Conservation (phyloP, 2,888 invertebrate species). For the Itoplectis maculator region DNA sequence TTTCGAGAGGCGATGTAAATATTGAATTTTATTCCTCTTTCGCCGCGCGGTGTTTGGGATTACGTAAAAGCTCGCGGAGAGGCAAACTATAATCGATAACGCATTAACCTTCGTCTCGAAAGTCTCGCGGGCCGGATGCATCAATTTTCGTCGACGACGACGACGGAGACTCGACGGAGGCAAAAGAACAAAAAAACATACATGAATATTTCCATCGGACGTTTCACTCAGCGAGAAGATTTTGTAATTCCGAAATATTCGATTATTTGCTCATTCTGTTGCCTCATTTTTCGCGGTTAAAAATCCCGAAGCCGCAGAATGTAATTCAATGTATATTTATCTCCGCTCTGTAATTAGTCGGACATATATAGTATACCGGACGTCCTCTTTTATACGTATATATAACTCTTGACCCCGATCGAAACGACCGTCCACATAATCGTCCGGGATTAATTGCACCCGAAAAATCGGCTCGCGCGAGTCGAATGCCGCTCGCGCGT, state of each 20-base stretch:
- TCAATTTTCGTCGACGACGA: background rate
- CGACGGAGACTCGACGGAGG: too few relatives aligned
- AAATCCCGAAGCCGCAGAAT: too few relatives aligned
- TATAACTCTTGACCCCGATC: background rate
- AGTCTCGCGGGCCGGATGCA: too few relatives aligned
- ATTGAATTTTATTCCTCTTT: slow-evolving; percentile 14
- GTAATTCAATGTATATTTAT: too few relatives aligned
- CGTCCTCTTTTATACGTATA: too few relatives aligned
- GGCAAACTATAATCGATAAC: background rate
- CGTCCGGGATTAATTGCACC: background rate
- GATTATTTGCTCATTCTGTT: too few relatives aligned
- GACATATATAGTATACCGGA: too few relatives aligned
- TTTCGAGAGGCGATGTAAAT: background rate
- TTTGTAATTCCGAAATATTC: too few relatives aligned
- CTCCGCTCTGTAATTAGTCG: too few relatives aligned
- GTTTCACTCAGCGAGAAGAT: background rate
- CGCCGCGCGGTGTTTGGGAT: background rate
- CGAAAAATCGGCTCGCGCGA: background rate
- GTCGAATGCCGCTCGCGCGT: background rate
- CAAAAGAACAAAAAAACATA: background rate
- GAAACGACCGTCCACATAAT: background rate
- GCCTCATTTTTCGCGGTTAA: too few relatives aligned
- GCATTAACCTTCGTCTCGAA: background rate
- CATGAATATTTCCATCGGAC: background rate
- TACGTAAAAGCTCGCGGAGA: background rate